These are phyloP conservation scores for Agonopterix alstromeriana DNA, from an alignment of 2,888 invertebrate genomes.

Conservation along the genomic window DNA sequence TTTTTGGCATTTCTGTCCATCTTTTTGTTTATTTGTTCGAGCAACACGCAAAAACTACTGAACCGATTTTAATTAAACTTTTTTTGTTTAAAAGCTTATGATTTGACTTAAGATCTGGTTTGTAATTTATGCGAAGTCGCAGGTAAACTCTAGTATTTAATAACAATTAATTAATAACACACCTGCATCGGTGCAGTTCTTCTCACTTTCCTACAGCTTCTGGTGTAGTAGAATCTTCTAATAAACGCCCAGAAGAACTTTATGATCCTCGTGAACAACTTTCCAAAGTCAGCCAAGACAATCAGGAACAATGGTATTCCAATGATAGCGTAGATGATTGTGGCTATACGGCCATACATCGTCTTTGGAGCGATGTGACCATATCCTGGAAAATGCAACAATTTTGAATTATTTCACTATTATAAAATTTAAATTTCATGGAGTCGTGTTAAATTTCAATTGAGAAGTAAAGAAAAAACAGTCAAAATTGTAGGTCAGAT, in stretches of 20 bases:
- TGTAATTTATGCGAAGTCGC: too few species aligned
- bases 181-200: slow-evolving; percentile 86
- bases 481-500: too few species aligned
- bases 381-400: slow-evolving; percentile 83
- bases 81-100: too few species aligned
- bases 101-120: too few species aligned
- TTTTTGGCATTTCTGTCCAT: too few species aligned
- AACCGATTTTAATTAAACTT: too few species aligned
- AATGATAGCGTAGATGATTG: slow-evolving; percentile 94
- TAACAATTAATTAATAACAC: slow-evolving; percentile 8
- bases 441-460: too few species aligned
- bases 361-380: slow-evolving; percentile 97
- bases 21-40: too few species aligned
- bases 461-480: too few species aligned
- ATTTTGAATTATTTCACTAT: neutral
- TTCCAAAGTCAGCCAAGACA: slow-evolving; percentile 95
- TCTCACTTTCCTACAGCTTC: slow-evolving; percentile 87
- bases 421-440: too few species aligned
- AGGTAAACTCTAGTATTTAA: too few species aligned
- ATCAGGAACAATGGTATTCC: slow-evolving; percentile 98
- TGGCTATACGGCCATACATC: slow-evolving; percentile 87
- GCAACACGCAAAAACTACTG: too few species aligned
- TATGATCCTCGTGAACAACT: slow-evolving; percentile 91
- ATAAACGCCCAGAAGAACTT: slow-evolving; percentile 94
- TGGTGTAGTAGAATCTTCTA: slow-evolving; percentile 88